Evolutionary conservation across 2,113 vertebrate species (phyloP), one percentile per base, ranked within the genome.

Genomic region (Sterrhoptilus dennistouni): DNA sequence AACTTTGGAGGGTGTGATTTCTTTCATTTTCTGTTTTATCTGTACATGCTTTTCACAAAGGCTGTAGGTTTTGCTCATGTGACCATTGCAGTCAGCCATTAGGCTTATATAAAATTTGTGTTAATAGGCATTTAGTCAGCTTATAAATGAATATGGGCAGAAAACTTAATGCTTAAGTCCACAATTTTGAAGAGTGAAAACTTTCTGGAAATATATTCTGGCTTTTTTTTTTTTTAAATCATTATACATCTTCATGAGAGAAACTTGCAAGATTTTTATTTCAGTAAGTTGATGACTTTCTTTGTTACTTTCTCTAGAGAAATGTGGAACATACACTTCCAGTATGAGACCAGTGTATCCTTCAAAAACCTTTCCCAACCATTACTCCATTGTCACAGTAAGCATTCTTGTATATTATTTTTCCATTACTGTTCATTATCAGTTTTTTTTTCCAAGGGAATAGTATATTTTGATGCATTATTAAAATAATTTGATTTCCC

Each of bases 351-450:
- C 99, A 29, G 98, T 98, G 21, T 99, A 99, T 97, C 99, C 99
- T 53, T 98, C 99, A 79, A 99, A 99, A 98, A 99, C 99, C 28
- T 99, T 99, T 88, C 99, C 99, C 71, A 99, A 99, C 97, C 99
- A 99, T 97, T 99, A 99, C 97, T 99, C 98, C 91, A 98, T 99
- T 16, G 99, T 99, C 77, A 99, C 99, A 72, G 99, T 99, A 97
- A 99, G 99, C 80, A 42, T 52, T 65, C 35, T 42, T 80, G 3
- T 83, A 47, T 83, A 66, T 36, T 54, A 4, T 68, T 6, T 54
- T 83, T 90, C 28, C 13, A 5, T 5, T 76, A 5, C 7, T 69
- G 14, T 64, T 78, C 3, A 5, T 52, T 78, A 23, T 80, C 13
- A 72, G 29, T 11, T 78, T 87, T 20, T 87, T 20, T 74, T 18